Evolutionary conservation across 2,113 vertebrate species (phyloP).

Genomic region (Lepidothrix coronata): DNA sequence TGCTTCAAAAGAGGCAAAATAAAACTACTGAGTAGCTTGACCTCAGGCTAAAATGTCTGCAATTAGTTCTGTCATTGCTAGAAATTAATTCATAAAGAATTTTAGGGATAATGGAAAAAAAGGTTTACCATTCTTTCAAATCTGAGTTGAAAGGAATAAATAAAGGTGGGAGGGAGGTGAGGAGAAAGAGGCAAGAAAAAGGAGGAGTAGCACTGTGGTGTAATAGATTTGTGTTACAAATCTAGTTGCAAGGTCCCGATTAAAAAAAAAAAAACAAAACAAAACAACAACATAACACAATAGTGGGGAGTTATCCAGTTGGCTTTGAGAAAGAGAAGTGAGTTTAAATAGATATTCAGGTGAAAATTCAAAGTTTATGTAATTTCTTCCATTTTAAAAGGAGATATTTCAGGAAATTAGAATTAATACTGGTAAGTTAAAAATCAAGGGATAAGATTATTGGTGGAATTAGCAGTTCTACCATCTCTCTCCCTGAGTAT

Average conservation of each 20-base stretch:
- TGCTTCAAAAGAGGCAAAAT: not conserved
- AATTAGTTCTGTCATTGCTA: not conserved
- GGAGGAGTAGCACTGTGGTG: not conserved
- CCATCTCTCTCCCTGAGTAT: not conserved
- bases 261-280: not conserved
- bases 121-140: not conserved
- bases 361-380: not conserved
- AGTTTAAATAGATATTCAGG: not conserved
- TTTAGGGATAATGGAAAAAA: not conserved
- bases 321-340: not conserved
- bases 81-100: not conserved
- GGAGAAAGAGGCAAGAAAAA: not conserved
- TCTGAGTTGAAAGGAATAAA: not conserved
- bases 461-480: not conserved
- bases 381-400: not conserved
- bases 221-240: not conserved
- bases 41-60: not conserved
- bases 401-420: not conserved
- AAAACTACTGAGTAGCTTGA: not conserved
- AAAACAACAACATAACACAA: not conserved
- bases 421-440: not conserved
- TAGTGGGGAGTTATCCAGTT: not conserved
- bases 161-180: not conserved
- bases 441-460: not conserved
- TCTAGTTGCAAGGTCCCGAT: not conserved